Evolutionary conservation across 2,797 vertebrate genomes (phyloP), one percentile per base, ranked within the genome.

Genomic region (Linurgus olivaceus): DNA sequence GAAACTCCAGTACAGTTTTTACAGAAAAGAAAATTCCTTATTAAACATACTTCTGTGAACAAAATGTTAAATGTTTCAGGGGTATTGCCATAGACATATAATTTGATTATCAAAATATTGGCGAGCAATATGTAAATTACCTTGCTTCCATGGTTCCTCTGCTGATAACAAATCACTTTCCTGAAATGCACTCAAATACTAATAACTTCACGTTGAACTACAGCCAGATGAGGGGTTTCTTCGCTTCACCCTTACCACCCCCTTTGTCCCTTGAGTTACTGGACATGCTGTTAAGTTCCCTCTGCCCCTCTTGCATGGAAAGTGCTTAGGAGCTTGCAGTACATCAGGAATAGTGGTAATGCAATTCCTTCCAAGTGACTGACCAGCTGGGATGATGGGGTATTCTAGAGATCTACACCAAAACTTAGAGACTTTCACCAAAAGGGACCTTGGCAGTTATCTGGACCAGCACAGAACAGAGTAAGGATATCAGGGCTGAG

Each of bases 141-240:
- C 96, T 97, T 88, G 92, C 95, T 92, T 97, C 93, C 93, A 97
- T 94, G 89, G 95, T 11, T 98, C 96, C 62, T 97, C 92, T 93
- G 97, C 95, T 9, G 92, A 97, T 96, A 97, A 97, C 65, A 97
- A 97, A 91, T 97, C 57, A 61, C 96, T 97, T 75, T 96, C 96
- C 97, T 98, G 80, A 83, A 93, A 92, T 45, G 47, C 29, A 33
- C 44, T 91, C 40, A 79, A 92, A 42, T 58, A 70, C 24, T 74
- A 6, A 6, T 28, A 90, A 83, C 37, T 92, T 91, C 70, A 70
- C 0, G 0, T 17, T 25, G 71, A 75, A 48, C 16, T 55, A 28
- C 17, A 70, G 13, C 28, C 73, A 68, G 35, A 50, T 75, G 55
- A 17, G 10, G 3, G 11, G 61, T 91, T 87, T 67, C n/a, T 88